A percentile compares a stretch with the other conserved stretches of the same genome.
These are phyloP conservation scores for Pseudomyrmex flavicornis DNA, from an alignment of 1,140 invertebrate genomes.

Conservation along the genomic window DNA sequence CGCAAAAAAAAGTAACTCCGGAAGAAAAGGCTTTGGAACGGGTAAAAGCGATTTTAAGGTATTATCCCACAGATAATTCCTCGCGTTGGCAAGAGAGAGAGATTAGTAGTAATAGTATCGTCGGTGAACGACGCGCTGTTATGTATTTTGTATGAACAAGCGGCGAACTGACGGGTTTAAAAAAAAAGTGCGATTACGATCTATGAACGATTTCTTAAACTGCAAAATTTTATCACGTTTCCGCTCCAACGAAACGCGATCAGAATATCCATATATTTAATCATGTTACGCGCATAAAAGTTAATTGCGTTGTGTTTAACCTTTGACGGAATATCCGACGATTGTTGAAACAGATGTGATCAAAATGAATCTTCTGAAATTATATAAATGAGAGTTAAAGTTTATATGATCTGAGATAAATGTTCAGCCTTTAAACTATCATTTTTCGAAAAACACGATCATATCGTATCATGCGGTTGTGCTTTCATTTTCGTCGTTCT, in stretches of 20 bases:
- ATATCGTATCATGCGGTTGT: too few relatives aligned
- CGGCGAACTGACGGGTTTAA: not conserved
- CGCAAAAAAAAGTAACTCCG: constrained; percentile 32
- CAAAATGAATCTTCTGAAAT: too few relatives aligned
- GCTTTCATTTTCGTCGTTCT: too few relatives aligned
- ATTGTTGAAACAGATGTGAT: too few relatives aligned
- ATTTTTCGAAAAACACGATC: too few relatives aligned
- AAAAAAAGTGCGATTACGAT: not conserved
- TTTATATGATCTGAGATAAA: too few relatives aligned
- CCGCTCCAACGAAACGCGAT: not conserved
- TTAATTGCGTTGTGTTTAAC: not conserved
- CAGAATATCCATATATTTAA: not conserved
- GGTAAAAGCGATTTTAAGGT: not conserved
- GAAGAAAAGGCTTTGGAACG: constrained; percentile 12
- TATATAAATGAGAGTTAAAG: too few relatives aligned
- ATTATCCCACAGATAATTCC: constrained; percentile 8
- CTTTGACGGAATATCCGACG: too few relatives aligned
- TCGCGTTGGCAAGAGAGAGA: not conserved
- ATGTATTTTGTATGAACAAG: constrained; percentile 11
- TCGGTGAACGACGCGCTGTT: not conserved
- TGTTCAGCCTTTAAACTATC: too few relatives aligned
- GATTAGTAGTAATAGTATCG: not conserved
- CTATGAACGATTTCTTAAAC: not conserved
- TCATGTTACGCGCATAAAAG: not conserved
- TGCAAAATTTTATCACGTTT: constrained; percentile 9